Evolutionary conservation across 2,797 vertebrate species (phyloP), one percentile per base, ranked within the genome.

Genomic region (Typhlichthys eigenmanni): DNA sequence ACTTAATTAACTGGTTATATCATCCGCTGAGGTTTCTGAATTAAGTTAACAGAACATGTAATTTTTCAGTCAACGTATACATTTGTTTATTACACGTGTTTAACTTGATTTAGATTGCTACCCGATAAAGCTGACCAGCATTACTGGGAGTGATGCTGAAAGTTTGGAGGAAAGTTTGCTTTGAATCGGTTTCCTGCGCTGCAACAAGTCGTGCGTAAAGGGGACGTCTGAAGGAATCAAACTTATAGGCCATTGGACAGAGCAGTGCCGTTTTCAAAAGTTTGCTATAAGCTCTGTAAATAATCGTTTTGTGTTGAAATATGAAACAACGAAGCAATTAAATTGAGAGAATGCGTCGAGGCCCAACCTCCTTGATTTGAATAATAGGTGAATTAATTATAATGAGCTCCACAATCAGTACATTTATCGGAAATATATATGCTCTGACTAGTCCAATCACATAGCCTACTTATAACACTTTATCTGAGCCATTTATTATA

Each of bases 141-240:
- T 9, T n/a, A 53, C 58, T 52, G 12, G 17, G n/a, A 24, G 55
- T 47, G 47, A 75, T 60, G 73, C 43, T 68, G 13, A 5, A 68
- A 58, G 14, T 34, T 66, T 32, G 54, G 29, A 16, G 10, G 38
- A n/a, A 46, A 13, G 58, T 2, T 6, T 11, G 12, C 14, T 14
- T 11, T 46, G 5, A 1, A 43, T 34, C 58, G 0, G 46, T 6
- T 13, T 34, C 7, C 11, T 59, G 58, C 32, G 54, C 48, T 2
- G 38, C 58, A 50, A 34, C 13, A 8, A 14, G 13, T 66, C 16
- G 46, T 68, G 72, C 66, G 50, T 66, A 69, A 69, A 72, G 5
- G 6, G 3, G 0, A 19, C 5, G 2, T 1, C 34, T 0, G 29
- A 47, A 17, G 2, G n/a, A 1, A 19, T 38, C 34, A 9, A 38